A percentile compares a stretch with the other conserved stretches of the same genome.
phyloP scores from a whole-genome alignment of 2,113 vertebrate genomes.

The Alexandromys fortis region DNA sequence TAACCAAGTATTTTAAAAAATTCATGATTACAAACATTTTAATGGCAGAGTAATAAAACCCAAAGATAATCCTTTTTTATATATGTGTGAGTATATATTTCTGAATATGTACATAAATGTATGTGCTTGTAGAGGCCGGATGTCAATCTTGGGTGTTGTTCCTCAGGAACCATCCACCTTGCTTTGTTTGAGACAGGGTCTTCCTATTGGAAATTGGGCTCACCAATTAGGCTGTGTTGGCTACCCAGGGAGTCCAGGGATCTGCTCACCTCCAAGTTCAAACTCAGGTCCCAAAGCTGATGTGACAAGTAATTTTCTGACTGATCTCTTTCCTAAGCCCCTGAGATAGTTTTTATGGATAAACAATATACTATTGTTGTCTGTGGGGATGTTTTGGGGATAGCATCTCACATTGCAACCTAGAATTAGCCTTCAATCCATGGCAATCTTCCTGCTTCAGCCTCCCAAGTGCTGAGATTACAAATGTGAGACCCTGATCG shows the following conservation, averaged over 20 bases:
- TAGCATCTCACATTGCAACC: background rate
- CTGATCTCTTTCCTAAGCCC: background rate
- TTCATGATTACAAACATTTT: slow-evolving; percentile 45
- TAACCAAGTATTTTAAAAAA: slow-evolving; percentile 27
- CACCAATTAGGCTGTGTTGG: background rate
- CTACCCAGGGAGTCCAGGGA: background rate
- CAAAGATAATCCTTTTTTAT: slow-evolving; percentile 28
- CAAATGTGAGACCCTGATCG: background rate
- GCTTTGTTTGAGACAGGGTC: background rate
- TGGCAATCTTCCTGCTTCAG: background rate
- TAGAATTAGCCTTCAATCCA: background rate
- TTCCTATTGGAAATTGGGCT: background rate
- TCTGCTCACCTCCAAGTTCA: background rate
- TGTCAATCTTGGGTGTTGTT: background rate
- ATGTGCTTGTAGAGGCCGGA: background rate
- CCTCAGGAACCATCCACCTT: background rate
- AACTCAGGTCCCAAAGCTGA: background rate
- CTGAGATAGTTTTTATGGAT: slow-evolving; percentile 56
- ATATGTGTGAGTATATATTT: background rate
- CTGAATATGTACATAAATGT: background rate
- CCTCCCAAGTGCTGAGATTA: background rate
- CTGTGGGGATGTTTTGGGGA: background rate
- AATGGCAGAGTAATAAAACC: slow-evolving; percentile 57
- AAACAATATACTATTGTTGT: slow-evolving; percentile 1
- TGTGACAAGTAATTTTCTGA: background rate